Conservation (phyloP, 2,797 vertebrate genomes). For the Sternotherus odoratus region DNA sequence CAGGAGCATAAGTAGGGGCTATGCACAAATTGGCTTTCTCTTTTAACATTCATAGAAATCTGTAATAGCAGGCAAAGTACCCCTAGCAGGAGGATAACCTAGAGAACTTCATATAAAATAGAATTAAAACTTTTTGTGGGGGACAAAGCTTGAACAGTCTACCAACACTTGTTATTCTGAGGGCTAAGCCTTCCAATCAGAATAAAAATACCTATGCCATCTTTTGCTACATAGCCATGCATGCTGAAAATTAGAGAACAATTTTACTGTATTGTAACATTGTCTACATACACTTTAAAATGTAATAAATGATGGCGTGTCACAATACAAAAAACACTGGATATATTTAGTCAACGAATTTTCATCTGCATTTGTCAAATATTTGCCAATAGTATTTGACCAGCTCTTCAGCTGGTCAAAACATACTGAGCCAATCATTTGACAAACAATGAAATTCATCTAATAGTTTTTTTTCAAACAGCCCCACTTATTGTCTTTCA, state of each 20-base stretch:
- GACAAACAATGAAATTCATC: not conserved
- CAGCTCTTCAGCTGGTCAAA: not conserved
- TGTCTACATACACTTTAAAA: not conserved
- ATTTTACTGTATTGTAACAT: fast-evolving
- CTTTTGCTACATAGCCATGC: constrained; percentile 15
- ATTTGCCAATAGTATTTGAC: not conserved
- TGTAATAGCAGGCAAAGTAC: not conserved
- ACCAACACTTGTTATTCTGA: constrained; percentile 6
- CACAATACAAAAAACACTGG: constrained; percentile 17
- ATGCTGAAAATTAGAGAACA: constrained; percentile 10
- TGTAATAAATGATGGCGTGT: not conserved
- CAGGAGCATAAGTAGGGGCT: not conserved
- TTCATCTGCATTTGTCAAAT: not conserved
- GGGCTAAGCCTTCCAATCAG: constrained; percentile 5
- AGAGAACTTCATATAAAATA: fast-evolving
- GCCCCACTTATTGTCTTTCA: fast-evolving
- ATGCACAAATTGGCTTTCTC: not conserved
- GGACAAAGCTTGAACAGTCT: not conserved
- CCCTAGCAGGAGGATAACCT: fast-evolving
- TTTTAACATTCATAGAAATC: not conserved
- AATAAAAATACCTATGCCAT: not conserved
- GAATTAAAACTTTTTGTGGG: not conserved
- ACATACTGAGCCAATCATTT: fast-evolving
- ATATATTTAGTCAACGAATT: not conserved
- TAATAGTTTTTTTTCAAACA: not conserved